Base-by-base conservation (phyloP, 1,140 invertebrate genomes). In the Formica exsecta region DNA sequence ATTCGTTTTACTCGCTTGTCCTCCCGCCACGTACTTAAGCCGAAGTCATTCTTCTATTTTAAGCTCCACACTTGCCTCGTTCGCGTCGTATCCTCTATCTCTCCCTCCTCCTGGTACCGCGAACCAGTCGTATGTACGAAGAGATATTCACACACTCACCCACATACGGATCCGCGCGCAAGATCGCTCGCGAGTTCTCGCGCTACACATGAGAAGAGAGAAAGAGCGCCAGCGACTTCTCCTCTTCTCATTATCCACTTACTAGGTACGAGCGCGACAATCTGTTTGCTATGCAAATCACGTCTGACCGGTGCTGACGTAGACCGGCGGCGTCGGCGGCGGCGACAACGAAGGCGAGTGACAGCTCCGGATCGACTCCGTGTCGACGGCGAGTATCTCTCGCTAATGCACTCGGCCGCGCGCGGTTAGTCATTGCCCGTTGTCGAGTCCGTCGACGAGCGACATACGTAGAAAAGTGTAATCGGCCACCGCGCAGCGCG, bases 241-340 rank as follows among this genome's bases (percentile, higher is more conserved):
- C 77, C 11, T 88, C 41, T 85, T 87, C 86, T 89, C 87, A 85
- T 90, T 94, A 94, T 93, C 92, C 92, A 94, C 94, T 94, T 93
- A 92, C 85, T 92, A 11, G 41, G 41, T 38, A 92, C 84, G 81
- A 92, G 89, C 88, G 92, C 93, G 93, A 93, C 93, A 93, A 94
- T 94, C 93, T 93, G 93, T 93, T 94, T 93, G 93, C 93, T 92
- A 94, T 94, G 94, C 94, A 93, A 94, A 94, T 94, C 93, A 89
- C 92, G 93, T 94, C 91, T 86, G 90, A 93, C 90, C 91, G 89
- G 90, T 91, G 93, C 93, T 93, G 93, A 94, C 92, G 93, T 92
- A 92, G 93, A 36, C 16, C 62, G 62, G 48, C 66, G 51, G 29
- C 22, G n/a, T n/a, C n/a, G n/a, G n/a, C 62, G 62, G 48, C 66